Evolutionary conservation across 1,140 invertebrate species (phyloP), one percentile per base, ranked within the genome.

Genomic region (Trissolcus basalis): DNA sequence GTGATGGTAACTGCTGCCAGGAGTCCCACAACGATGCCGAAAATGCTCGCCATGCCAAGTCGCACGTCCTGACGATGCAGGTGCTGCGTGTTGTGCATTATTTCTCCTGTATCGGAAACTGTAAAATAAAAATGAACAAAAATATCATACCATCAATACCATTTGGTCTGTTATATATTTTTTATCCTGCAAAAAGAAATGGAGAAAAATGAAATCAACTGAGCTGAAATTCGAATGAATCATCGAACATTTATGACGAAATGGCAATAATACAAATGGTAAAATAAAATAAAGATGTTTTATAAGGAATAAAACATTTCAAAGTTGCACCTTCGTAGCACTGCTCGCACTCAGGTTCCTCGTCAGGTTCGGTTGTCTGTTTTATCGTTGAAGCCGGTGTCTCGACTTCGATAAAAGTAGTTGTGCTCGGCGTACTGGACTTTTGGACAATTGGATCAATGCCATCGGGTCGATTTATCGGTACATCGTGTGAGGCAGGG

Each of bases 381-480:
- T 27, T 27, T 27, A 27, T 27, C 19, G 19, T 27, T 6, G 19
- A 55, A 65, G 71, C 80, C 3, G 81, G 73, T 13, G 78, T 83
- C 53, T 80, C 78, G 14, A 19, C 63, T 27, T 80, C 60, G 32
- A 79, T 1, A 9, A 35, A 67, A 32, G 48, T 65, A 13, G 51
- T 79, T 4, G 60, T 49, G 19, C 15, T 39, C 41, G 13, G 49
- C 15, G 9, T 27, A 27, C 44, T 1, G 49, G 56, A 2, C 14
- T 68, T 33, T 55, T 76, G 36, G 1, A 75, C 55, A 16, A 76
- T 44, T 9, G 85, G 83, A 50, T 86, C 85, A 51, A 86, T 82
- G 11, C 81, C 81, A 45, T 87, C 85, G 27, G 85, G 85, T 11
- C 82, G 77, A 76, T 82, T 82, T 51, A 82, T 83, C 27, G 78